A percentile compares a stretch with the other conserved stretches of the same genome.
Conservation (phyloP, 2,113 vertebrate species). For the Ardeotis arabs region DNA sequence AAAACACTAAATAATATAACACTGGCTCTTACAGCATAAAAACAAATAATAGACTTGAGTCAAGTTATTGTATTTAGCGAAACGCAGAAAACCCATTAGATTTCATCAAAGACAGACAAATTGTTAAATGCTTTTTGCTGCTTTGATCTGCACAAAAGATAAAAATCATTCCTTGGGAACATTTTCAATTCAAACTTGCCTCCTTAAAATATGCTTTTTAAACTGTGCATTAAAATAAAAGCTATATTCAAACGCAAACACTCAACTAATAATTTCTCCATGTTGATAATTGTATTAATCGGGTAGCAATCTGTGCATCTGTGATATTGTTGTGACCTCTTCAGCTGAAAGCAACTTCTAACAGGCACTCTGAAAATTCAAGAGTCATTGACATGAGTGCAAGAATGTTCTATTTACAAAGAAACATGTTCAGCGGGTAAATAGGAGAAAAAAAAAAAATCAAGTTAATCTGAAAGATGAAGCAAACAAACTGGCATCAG, state of each 20-base stretch:
- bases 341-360: conserved; percentile 52
- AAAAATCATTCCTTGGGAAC: conserved; percentile 51
- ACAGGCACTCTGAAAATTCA: conserved; percentile 52
- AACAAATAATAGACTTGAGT: conserved; percentile 65
- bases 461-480: background rate
- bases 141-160: conserved; percentile 64
- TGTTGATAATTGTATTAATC: conserved; percentile 68
- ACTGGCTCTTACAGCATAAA: conserved; percentile 62
- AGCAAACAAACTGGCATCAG: conserved; percentile 7
- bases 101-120: conserved; percentile 67
- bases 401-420: conserved; percentile 56
- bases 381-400: conserved; percentile 33
- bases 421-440: conserved; percentile 15
- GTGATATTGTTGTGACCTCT: conserved; percentile 44
- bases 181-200: conserved; percentile 36
- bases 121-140: conserved; percentile 58
- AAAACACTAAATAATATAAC: conserved; percentile 52
- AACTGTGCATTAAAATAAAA: conserved; percentile 65
- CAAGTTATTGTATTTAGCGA: conserved; percentile 60
- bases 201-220: conserved; percentile 66
- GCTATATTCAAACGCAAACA: conserved; percentile 49
- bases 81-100: conserved; percentile 63
- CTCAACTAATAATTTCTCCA: conserved; percentile 37
- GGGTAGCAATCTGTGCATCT: conserved; percentile 40
- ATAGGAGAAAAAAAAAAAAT: background rate